phyloP scores from a whole-genome alignment of 2,888 invertebrate species.

The Troilus luridus region DNA sequence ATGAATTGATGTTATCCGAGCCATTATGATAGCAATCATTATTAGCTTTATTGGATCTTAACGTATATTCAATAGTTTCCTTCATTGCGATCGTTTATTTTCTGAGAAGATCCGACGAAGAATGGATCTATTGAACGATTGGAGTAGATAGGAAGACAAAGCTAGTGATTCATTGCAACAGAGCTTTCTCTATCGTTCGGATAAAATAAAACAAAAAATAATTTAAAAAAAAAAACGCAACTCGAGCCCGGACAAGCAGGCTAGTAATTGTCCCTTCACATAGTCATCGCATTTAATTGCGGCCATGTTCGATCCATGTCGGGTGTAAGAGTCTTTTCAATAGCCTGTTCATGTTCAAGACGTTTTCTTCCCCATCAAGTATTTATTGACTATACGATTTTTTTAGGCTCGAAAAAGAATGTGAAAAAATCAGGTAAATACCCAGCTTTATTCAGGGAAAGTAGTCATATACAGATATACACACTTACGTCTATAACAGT shows the following conservation, averaged over 20 bases:
- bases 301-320: neutral
- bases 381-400: too few relatives aligned
- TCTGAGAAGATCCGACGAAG: neutral
- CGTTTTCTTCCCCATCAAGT: neutral
- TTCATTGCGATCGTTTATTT: neutral
- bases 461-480: too few relatives aligned
- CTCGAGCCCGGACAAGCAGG: neutral
- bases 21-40: too few relatives aligned
- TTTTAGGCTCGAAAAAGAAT: too few relatives aligned
- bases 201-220: neutral
- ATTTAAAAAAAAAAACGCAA: neutral
- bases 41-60: neutral
- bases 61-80: neutral
- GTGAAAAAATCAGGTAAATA: too few relatives aligned
- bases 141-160: slow-evolving; percentile 9
- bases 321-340: neutral
- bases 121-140: neutral
- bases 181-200: slow-evolving; percentile 25
- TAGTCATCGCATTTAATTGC: slow-evolving; percentile 36
- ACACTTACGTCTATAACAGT: too few relatives aligned
- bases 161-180: slow-evolving; percentile 18
- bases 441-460: too few relatives aligned
- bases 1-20: too few relatives aligned
- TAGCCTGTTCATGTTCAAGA: neutral
- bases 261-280: neutral